These are phyloP conservation scores for Sorex fumeus DNA, from an alignment of 2,113 vertebrate genomes.

Conservation along the genomic window DNA sequence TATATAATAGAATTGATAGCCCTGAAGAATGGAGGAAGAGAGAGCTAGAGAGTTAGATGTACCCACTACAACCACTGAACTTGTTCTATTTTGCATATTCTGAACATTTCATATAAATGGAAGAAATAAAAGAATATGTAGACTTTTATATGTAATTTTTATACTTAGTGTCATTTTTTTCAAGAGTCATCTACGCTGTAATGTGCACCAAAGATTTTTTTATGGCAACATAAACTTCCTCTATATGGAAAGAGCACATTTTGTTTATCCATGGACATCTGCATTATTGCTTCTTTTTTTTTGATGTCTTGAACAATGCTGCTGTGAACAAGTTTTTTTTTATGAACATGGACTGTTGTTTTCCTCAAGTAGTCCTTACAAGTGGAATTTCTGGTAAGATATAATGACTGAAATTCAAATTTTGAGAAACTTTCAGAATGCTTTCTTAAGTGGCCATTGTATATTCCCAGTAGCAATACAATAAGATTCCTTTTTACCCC, in stretches of 20 bases:
- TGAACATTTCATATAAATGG: background rate
- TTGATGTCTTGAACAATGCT: background rate
- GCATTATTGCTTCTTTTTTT: background rate
- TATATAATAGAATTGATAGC: background rate
- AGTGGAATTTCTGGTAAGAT: background rate
- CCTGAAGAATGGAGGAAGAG: background rate
- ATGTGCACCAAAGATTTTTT: background rate
- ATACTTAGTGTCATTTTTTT: background rate
- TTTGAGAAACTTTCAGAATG: slow-evolving; percentile 18
- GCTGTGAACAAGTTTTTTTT: background rate
- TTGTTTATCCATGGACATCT: background rate
- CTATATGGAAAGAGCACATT: background rate
- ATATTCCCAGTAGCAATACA: background rate
- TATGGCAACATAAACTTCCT: background rate
- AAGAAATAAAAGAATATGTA: background rate
- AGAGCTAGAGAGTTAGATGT: background rate
- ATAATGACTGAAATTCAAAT: background rate
- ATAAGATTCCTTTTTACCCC: background rate
- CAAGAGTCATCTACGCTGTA: background rate
- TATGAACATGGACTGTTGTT: background rate
- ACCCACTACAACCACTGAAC: background rate
- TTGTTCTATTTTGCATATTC: background rate
- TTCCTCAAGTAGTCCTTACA: background rate
- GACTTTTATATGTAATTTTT: background rate
- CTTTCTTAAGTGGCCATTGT: slow-evolving; percentile 42